These are phyloP conservation scores for Epizoanthus stellaris DNA, from an alignment of 92 coral and sea anemone species.

Conservation along the genomic window DNA sequence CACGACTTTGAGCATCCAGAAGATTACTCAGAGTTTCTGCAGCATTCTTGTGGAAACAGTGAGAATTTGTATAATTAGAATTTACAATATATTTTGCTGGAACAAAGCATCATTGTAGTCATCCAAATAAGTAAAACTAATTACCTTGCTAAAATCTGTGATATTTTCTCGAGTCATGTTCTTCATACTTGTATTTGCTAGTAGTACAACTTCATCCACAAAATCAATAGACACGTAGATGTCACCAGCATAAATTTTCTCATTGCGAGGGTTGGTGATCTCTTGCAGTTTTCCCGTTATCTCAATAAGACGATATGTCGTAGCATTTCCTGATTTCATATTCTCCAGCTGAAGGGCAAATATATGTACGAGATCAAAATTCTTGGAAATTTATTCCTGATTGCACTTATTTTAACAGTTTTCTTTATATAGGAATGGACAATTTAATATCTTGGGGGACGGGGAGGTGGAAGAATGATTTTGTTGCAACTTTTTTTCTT, in stretches of 20 bases:
- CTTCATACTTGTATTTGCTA: conserved; percentile 44
- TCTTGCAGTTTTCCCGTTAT: conserved; percentile 49
- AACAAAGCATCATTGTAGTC: neutral
- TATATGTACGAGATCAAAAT: no score
- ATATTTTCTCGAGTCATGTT: conserved; percentile 71
- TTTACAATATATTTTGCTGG: neutral
- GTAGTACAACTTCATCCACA: conserved; percentile 50
- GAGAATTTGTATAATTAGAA: neutral
- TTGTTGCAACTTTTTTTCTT: no score
- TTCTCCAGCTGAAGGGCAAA: conserved; percentile 15
- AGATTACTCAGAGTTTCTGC: conserved; percentile 57
- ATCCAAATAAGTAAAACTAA: neutral
- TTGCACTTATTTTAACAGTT: no score
- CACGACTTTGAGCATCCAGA: conserved; percentile 64
- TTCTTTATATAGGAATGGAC: no score
- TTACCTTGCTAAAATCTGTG: conserved; percentile 72
- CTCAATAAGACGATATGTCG: conserved; percentile 49
- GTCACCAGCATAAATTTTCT: conserved; percentile 88
- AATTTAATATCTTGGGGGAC: no score
- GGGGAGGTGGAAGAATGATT: no score
- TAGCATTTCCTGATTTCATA: conserved; percentile 36
- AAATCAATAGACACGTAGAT: conserved; percentile 60
- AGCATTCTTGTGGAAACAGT: conserved; percentile 30
- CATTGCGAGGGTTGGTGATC: conserved; percentile 68
- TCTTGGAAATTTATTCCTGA: no score